These are phyloP conservation scores for Yponomeuta evonymella DNA, from an alignment of 2,888 invertebrate species.

Conservation along the genomic window DNA sequence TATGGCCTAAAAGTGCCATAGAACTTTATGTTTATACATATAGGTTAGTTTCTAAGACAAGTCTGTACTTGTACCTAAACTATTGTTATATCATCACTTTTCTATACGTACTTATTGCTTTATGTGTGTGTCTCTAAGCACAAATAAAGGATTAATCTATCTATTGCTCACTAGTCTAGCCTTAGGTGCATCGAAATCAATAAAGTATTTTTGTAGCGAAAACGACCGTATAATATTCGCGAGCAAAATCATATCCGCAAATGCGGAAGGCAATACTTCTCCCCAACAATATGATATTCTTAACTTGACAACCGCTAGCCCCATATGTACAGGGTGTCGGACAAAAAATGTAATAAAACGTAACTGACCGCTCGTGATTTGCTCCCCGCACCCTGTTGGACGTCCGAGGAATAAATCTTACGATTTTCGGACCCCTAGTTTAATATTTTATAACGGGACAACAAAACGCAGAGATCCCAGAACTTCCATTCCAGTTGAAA, in stretches of 20 bases:
- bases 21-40: no score
- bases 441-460: constrained; percentile 59
- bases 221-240: background rate
- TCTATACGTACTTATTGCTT: no score
- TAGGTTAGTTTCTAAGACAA: no score
- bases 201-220: background rate
- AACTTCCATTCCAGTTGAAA: background rate
- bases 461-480: background rate
- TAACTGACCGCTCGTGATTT: constrained; percentile 49
- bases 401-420: constrained; percentile 50
- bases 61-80: no score
- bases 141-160: no score
- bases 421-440: constrained; percentile 27
- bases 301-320: background rate
- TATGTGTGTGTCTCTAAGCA: no score
- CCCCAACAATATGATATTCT: background rate
- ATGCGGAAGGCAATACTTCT: background rate
- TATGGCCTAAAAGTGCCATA: no score
- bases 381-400: constrained; percentile 27
- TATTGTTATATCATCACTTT: no score
- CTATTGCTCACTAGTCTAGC: no score
- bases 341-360: constrained; percentile 67
- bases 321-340: background rate
- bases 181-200: no score
- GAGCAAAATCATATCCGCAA: background rate